phyloP scores from a whole-genome alignment of 2,797 vertebrate species.

The Emydoidea blandingii region DNA sequence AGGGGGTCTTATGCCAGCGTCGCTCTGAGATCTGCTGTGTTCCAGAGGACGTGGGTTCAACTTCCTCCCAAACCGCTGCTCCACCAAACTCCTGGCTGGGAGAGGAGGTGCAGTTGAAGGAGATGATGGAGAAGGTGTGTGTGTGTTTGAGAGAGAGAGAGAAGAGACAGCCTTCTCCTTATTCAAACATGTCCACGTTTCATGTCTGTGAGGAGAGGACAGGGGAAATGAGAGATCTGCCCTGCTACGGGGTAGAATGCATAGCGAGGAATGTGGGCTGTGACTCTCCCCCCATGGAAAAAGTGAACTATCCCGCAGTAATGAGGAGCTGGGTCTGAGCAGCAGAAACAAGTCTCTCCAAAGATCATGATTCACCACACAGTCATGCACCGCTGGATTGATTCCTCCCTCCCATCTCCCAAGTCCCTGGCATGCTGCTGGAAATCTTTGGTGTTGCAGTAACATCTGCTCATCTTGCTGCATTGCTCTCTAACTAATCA shows the following conservation, averaged over 20 bases:
- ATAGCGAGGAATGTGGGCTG: background rate
- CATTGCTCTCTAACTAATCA: background rate
- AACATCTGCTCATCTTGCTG: background rate
- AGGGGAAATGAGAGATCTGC: background rate
- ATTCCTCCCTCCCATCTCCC: background rate
- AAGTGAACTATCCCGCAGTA: background rate
- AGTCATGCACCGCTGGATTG: slow-evolving; percentile 45
- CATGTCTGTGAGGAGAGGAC: background rate
- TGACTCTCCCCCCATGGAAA: background rate
- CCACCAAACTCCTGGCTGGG: background rate
- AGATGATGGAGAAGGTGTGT: background rate
- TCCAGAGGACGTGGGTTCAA: background rate
- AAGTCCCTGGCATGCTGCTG: background rate
- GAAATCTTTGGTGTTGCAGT: background rate
- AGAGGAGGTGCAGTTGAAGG: background rate
- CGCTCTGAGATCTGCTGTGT: background rate
- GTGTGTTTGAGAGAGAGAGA: background rate
- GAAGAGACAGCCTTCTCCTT: background rate
- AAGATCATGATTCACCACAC: slow-evolving; percentile 36
- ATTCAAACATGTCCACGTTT: background rate
- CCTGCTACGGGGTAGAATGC: background rate
- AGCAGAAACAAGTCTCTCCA: background rate
- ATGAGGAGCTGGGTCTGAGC: background rate
- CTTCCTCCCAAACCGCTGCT: background rate
- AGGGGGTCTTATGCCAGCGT: background rate